Evolutionary conservation across 2,797 vertebrate species (phyloP), one percentile per base, ranked within the genome.

Genomic region (Aulostomus chinensis): DNA sequence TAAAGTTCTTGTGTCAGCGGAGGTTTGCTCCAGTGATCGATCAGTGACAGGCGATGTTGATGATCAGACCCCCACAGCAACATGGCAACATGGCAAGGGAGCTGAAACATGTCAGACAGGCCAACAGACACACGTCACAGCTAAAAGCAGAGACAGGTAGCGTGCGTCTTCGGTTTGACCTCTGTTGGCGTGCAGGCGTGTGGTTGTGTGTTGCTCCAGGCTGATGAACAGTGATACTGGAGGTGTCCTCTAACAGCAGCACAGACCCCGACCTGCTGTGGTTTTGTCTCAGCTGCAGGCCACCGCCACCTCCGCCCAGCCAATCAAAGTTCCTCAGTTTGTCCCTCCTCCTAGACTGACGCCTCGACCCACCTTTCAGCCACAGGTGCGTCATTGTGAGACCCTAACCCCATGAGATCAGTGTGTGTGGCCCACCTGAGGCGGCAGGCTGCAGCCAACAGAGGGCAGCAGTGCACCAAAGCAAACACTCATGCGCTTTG

Each of bases 291-390:
- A 97, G 95, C 94, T 99, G 91, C 97, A 99, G 91, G 93, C 96
- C 90, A 93, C 94, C 49, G 91, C 94, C 76, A 62, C 92, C 68
- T 59, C 81, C 67, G 88, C 92, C 85, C 96, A 95, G 88, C 94
- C 94, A 90, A 99, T 98, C 92, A 99, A 98, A 97, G 97, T 99
- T 91, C 97, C 96, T 89, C 96, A 99, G 91, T 99, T 99, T 93
- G 96, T 98, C 85, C 95, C 95, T 89, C 97, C 97, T 93, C 96
- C 97, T 86, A 94, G 97, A 92, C 93, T 98, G 89, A 98, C 94
- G 90, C 95, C 96, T 89, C 96, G 95, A 78, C 96, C 96, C 87
- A 94, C 94, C 90, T 96, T 94, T 87, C 95, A 96, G 91, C 96
- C 95, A 85, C 97, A 98, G 93, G 97, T 98, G 86, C 91, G 95